phyloP scores from a whole-genome alignment of 2,113 vertebrate species.

The Microtus pennsylvanicus region DNA sequence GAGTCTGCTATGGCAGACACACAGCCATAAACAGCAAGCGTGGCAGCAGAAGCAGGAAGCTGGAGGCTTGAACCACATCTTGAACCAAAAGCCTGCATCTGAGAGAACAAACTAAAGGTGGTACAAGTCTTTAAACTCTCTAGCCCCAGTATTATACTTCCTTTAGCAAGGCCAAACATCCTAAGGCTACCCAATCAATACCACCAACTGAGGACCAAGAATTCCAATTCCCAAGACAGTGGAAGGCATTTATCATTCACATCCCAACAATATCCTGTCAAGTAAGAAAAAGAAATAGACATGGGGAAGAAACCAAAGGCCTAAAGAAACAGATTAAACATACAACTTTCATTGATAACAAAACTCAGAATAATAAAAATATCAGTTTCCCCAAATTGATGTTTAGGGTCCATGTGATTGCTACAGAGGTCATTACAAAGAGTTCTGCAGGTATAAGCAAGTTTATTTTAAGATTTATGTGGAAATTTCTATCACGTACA shows the following conservation, averaged over 20 bases:
- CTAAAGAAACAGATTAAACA: not conserved
- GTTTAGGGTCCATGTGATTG: not conserved
- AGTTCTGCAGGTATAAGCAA: not conserved
- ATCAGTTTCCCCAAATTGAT: not conserved
- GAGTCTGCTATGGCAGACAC: not conserved
- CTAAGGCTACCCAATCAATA: not conserved
- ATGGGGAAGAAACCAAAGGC: not conserved
- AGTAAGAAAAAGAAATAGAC: not conserved
- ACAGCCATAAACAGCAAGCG: not conserved
- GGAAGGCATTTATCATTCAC: not conserved
- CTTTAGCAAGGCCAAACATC: not conserved
- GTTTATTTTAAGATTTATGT: not conserved
- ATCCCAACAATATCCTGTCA: not conserved
- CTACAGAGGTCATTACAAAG: not conserved
- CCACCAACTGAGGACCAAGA: not conserved
- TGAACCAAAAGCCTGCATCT: not conserved
- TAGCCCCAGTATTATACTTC: not conserved
- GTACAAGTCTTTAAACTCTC: not conserved
- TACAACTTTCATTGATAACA: not conserved
- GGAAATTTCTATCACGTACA: not conserved
- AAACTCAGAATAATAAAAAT: not conserved
- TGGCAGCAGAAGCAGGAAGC: not conserved
- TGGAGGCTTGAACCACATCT: not conserved
- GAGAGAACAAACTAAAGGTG: not conserved
- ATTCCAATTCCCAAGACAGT: not conserved